phyloP scores from a whole-genome alignment of 2,888 invertebrate species.

The Caenorhabditis macrosperma region DNA sequence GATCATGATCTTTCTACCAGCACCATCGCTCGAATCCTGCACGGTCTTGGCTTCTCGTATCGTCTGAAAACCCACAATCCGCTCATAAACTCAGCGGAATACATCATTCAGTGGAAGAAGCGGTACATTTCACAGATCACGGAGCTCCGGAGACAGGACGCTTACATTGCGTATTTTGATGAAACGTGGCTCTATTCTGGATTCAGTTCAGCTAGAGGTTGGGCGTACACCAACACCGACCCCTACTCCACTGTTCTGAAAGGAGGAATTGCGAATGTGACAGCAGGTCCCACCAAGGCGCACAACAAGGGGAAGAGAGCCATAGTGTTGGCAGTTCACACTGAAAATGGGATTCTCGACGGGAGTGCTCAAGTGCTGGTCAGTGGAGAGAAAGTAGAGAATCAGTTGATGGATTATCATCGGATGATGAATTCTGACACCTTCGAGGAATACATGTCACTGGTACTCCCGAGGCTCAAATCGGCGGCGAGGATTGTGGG shows the following conservation, averaged over 20 bases:
- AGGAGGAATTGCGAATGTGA: neutral
- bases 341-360: neutral
- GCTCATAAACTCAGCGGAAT: too few species aligned
- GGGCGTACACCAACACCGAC: neutral
- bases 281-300: neutral
- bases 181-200: neutral
- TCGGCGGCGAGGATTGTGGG: neutral
- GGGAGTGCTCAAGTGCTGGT: neutral
- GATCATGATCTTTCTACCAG: too few species aligned
- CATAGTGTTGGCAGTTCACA: neutral
- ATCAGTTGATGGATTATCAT: too few species aligned
- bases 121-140: neutral
- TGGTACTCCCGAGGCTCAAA: neutral
- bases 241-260: neutral
- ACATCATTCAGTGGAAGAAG: neutral
- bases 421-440: neutral
- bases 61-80: too few species aligned
- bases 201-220: neutral
- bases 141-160: neutral
- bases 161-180: neutral
- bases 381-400: too few species aligned
- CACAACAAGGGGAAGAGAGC: neutral
- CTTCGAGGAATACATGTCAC: neutral
- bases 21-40: too few species aligned
- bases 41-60: too few species aligned